These are phyloP conservation scores for Rotaria macrura DNA, from an alignment of 2,888 invertebrate species.

Conservation along the genomic window DNA sequence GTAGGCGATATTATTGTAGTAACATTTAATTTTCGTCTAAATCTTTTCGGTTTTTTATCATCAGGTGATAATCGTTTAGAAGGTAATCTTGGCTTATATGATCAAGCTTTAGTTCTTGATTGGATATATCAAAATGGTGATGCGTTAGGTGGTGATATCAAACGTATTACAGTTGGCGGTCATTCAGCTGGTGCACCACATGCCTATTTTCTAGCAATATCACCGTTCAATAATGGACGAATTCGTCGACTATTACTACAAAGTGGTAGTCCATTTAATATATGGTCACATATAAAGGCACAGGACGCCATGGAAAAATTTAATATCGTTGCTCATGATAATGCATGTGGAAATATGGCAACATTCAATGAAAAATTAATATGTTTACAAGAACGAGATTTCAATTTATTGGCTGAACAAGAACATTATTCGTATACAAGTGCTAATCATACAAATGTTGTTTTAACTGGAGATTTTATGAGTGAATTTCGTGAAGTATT, in stretches of 20 bases:
- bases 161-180: not conserved
- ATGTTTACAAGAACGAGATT: not conserved
- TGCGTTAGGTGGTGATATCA: not conserved
- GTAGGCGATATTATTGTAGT: constrained; percentile 1
- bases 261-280: constrained; percentile 4
- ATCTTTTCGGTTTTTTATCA: constrained; percentile 16
- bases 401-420: not conserved
- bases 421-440: constrained; percentile 16
- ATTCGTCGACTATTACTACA: not conserved
- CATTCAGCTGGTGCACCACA: constrained; percentile 14
- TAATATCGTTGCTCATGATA: not conserved
- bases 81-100: constrained; percentile 15
- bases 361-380: not conserved
- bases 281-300: not conserved
- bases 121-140: not conserved
- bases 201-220: not conserved
- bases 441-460: constrained; percentile 23
- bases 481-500: not conserved
- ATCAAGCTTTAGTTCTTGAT: not conserved
- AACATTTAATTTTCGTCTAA: constrained; percentile 20
- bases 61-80: constrained; percentile 10
- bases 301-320: not conserved
- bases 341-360: not conserved
- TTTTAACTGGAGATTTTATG: not conserved
- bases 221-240: not conserved